Evolutionary conservation across 1,140 invertebrate species (phyloP).

Genomic region (Hycleus phaleratus): DNA sequence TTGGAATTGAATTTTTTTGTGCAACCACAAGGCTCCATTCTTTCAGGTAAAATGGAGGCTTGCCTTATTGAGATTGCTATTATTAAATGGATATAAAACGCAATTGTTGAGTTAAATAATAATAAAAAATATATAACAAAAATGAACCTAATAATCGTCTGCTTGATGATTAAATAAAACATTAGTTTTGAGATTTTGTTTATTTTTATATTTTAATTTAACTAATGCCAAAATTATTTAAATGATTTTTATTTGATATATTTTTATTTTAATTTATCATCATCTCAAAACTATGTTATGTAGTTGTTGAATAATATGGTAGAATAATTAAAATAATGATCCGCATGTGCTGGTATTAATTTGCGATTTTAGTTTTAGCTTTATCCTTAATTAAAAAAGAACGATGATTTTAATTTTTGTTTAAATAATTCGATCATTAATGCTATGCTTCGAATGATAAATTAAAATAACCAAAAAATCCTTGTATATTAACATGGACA

Average conservation of each 20-base stretch:
- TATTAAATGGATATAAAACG: conserved; percentile 32
- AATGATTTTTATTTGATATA: too few relatives aligned
- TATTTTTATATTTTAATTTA: too few relatives aligned
- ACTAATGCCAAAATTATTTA: too few relatives aligned
- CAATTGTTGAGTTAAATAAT: too few relatives aligned
- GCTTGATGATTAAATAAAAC: conserved; percentile 24
- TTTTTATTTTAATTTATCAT: conserved; percentile 9
- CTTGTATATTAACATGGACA: background rate
- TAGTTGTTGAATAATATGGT: conserved; percentile 29
- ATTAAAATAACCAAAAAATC: too few relatives aligned
- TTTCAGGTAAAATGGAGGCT: conserved; percentile 58
- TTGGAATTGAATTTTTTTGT: conserved; percentile 41
- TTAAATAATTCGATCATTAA: background rate
- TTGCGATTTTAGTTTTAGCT: conserved; percentile 28
- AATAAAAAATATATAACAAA: background rate
- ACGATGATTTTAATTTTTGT: background rate
- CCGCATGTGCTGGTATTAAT: conserved; percentile 30
- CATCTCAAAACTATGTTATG: conserved; percentile 30
- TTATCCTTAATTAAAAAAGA: conserved; percentile 8
- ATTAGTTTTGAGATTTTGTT: conserved; percentile 26
- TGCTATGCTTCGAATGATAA: background rate
- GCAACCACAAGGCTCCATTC: conserved; percentile 63
- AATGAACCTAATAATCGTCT: conserved; percentile 17
- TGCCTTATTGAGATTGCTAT: conserved; percentile 39
- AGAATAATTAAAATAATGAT: conserved; percentile 17